Evolutionary conservation across 2,113 vertebrate species (phyloP), one percentile per base, ranked within the genome.

Genomic region (Osmerus eperlanus): DNA sequence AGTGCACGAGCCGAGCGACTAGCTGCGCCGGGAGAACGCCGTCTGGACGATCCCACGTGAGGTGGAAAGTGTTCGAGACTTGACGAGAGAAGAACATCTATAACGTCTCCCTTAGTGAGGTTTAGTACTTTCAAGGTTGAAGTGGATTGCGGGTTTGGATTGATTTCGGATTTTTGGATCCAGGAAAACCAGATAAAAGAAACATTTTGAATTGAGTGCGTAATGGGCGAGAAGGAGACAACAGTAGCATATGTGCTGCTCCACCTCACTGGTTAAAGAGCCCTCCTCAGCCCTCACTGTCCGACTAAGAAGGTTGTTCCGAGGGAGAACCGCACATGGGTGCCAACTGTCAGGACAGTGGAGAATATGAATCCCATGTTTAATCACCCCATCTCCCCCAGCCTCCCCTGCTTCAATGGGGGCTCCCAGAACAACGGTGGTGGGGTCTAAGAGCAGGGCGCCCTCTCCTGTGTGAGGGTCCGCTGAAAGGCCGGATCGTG

Each of bases 401-500:
- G 41, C 77, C 56, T 63, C 58, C 72, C 32, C 32, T 16, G 60
- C 72, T 62, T 74, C 68, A 78, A 74, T 78, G 68, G 72, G 61
- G 67, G 4, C 29, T 32, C 68, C 47, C 70, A 67, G 67, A 78
- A 78, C 71, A 74, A 51, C 55, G 29, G 4, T 6, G 41, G 47
- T 51, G 52, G 41, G 70, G 72, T 77, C 70, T 55, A 64, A 77
- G 65, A 72, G 60, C 56, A 60, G 21, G 23, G 70, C 28, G 58
- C 66, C 63, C 47, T 59, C 56, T 23, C 61, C 70, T 72, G 64
- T 63, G n/a, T 29, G 51, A 54, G 19, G 52, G 28, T 8, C 47
- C 56, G 9, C 29, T 79, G 78, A 79, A 80, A 64, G 70, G 62
- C 19, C 47, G 73, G 74, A 73, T 76, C 61, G 70, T 76, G 73